Percentiles rank a stretch among this genome's conserved stretches.
Conservation (phyloP, 2,113 vertebrate genomes). For the Salvelinus fontinalis region DNA sequence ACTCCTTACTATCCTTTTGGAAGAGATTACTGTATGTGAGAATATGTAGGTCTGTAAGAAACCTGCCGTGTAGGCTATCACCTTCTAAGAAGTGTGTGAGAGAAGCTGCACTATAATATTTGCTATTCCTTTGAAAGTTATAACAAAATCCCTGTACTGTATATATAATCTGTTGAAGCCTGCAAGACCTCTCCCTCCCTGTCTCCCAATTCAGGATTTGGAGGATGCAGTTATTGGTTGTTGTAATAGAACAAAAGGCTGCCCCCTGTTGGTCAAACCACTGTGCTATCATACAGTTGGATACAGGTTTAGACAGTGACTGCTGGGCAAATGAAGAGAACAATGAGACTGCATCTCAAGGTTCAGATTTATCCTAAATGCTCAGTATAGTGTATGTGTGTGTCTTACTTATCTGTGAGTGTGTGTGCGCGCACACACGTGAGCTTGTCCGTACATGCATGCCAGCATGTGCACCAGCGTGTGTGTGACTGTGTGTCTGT, state of each 20-base stretch:
- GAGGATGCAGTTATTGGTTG: too few relatives aligned
- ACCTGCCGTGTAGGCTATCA: too few relatives aligned
- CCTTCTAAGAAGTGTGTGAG: too few relatives aligned
- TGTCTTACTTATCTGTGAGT: neutral
- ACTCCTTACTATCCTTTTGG: too few relatives aligned
- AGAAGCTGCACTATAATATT: neutral
- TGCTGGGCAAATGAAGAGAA: neutral
- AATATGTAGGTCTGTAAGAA: too few relatives aligned
- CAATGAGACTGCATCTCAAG: too few relatives aligned
- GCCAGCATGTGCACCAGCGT: neutral
- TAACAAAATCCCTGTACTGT: neutral
- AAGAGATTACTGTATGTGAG: too few relatives aligned
- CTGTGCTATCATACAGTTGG: constrained; percentile 15
- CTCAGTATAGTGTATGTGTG: neutral
- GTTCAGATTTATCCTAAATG: too few relatives aligned
- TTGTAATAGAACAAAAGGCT: constrained; percentile 52
- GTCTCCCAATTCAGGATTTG: neutral
- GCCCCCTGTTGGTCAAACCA: constrained; percentile 66
- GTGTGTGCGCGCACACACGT: neutral
- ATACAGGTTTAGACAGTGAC: neutral
- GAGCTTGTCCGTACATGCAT: neutral
- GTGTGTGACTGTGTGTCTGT: neutral
- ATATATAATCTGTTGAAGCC: neutral
- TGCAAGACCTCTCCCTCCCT: neutral
- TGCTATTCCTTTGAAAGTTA: neutral